Evolutionary conservation across 1,140 invertebrate species (phyloP).

Genomic region (Drosophila repleta): DNA sequence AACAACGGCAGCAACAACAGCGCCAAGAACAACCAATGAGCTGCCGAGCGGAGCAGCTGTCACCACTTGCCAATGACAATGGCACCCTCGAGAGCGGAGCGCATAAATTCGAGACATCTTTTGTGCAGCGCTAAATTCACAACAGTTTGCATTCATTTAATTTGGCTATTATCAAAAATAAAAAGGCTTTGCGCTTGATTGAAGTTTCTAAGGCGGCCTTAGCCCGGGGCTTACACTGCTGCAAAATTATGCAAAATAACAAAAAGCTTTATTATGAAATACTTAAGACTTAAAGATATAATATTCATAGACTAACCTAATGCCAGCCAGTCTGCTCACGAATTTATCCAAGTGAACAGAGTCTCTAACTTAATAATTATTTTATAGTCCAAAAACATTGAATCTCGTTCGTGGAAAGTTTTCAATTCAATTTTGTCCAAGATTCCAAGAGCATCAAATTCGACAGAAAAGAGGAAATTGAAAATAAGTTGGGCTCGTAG

Average conservation of each 20-base stretch:
- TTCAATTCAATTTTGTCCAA: not conserved
- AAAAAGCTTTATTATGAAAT: not conserved
- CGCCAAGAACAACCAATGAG: not conserved
- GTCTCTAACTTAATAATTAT: too few species aligned
- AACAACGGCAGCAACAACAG: constrained; percentile 4
- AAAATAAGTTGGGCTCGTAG: not conserved
- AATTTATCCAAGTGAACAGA: too few species aligned
- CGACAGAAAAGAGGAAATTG: not conserved
- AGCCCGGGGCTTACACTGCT: constrained; percentile 45
- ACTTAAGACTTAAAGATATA: not conserved
- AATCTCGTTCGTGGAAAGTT: not conserved
- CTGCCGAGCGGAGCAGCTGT: constrained; percentile 54
- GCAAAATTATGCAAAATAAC: constrained; percentile 63
- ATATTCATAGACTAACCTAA: not conserved
- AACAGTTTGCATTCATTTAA: constrained; percentile 80
- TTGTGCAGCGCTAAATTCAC: constrained; percentile 64
- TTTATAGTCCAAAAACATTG: not conserved
- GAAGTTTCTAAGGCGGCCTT: constrained; percentile 42
- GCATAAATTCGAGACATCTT: constrained; percentile 73
- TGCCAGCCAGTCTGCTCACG: not conserved
- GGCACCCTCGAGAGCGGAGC: constrained; percentile 59
- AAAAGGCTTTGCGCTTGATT: constrained; percentile 80
- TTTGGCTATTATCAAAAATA: constrained; percentile 78
- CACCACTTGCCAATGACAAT: constrained; percentile 75
- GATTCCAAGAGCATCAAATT: not conserved